phyloP scores from a whole-genome alignment of 2,113 vertebrate species.

The Zosterops lateralis region DNA sequence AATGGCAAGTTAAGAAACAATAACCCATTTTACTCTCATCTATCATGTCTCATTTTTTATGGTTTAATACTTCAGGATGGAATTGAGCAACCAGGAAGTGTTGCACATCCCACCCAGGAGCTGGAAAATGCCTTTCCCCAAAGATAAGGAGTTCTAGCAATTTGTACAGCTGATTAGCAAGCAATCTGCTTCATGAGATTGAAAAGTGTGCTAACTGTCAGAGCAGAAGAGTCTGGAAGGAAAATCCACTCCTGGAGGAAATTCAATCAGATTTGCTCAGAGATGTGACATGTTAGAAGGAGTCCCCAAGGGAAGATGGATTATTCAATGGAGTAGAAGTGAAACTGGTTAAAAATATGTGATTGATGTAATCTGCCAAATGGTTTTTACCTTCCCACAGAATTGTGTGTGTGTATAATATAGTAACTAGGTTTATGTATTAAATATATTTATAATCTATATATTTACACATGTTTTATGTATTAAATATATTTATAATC shows the following conservation, averaged over 20 bases:
- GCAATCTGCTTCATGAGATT: neutral
- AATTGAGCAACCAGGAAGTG: neutral
- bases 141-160: neutral
- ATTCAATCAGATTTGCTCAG: neutral
- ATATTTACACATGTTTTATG: neutral
- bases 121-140: neutral
- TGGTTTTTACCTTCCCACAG: neutral
- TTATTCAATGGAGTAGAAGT: neutral
- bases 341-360: neutral
- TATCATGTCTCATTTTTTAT: neutral
- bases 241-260: constrained; percentile 21
- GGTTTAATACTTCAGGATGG: neutral
- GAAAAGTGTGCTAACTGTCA: neutral
- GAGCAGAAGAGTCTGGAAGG: neutral
- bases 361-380: neutral
- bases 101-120: neutral
- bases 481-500: neutral
- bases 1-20: neutral
- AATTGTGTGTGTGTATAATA: neutral
- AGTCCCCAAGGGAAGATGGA: neutral
- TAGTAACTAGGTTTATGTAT: neutral
- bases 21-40: neutral
- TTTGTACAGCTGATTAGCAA: neutral
- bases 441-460: neutral
- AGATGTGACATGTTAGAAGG: neutral